Percentiles rank a stretch among this genome's conserved stretches.
Evolutionary conservation across 2,113 vertebrate species (phyloP).

Genomic region (Nesospiza acunhae): DNA sequence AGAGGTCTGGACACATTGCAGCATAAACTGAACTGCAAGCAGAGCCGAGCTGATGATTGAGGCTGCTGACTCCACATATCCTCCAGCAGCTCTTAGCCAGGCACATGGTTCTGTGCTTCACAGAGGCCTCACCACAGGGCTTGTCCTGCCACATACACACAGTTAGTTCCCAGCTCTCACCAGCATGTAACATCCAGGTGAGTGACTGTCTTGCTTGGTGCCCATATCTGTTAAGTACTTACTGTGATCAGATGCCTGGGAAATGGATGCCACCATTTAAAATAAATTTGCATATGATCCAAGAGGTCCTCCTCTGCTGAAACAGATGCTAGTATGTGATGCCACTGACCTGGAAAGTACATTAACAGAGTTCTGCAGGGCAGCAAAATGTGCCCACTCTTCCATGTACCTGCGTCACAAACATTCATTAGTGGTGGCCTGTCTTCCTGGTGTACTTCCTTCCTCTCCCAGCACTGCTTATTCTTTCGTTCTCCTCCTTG

Average conservation of each 20-base stretch:
- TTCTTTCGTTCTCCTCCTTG: not conserved
- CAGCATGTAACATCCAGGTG: not conserved
- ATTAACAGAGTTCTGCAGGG: not conserved
- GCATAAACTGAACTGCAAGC: not conserved
- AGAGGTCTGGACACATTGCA: not conserved
- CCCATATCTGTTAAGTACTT: not conserved
- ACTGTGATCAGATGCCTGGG: not conserved
- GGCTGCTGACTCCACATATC: not conserved
- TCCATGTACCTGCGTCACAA: accelerated
- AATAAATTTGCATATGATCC: not conserved
- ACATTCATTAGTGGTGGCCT: not conserved
- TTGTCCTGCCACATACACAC: accelerated
- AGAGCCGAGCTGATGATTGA: not conserved
- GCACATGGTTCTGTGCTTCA: not conserved
- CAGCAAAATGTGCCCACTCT: not conserved
- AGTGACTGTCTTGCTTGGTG: not conserved
- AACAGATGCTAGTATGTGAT: accelerated
- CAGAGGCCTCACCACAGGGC: not conserved
- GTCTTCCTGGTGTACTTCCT: not conserved
- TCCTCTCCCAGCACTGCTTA: not conserved
- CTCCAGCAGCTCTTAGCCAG: not conserved
- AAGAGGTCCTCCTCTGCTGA: not conserved
- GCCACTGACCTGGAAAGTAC: not conserved
- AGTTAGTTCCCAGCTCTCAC: not conserved
- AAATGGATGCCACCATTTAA: not conserved